Conservation (phyloP, 2,113 vertebrate species). For the Mustela lutreola region DNA sequence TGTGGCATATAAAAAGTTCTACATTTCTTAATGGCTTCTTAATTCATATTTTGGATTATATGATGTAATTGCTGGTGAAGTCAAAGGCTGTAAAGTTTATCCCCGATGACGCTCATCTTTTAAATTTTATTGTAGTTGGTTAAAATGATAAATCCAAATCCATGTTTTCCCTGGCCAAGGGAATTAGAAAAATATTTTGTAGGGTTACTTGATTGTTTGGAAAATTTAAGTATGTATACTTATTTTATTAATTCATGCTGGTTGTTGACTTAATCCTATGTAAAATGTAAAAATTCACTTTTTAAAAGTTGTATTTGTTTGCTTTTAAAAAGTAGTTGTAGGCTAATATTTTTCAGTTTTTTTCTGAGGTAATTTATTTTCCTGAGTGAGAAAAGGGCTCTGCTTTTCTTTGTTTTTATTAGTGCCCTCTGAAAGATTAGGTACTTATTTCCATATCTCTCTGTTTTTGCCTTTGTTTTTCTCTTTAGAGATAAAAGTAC, state of each 20-base stretch:
- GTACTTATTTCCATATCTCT: background rate
- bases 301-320: conserved; percentile 35
- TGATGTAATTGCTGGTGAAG: conserved; percentile 43
- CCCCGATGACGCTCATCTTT: conserved; percentile 43
- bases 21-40: conserved; percentile 9
- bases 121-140: conserved; percentile 34
- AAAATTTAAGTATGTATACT: conserved; percentile 20
- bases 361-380: conserved; percentile 46
- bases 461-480: conserved; percentile 44
- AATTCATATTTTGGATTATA: conserved; percentile 64
- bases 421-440: conserved; percentile 7
- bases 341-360: background rate
- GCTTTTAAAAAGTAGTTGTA: conserved; percentile 15
- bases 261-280: background rate
- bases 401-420: conserved; percentile 38
- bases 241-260: conserved; percentile 61
- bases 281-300: conserved; percentile 13
- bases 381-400: background rate
- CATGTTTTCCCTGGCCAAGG: conserved; percentile 16
- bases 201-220: conserved; percentile 27
- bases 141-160: conserved; percentile 67
- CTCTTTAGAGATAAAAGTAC: conserved; percentile 3
- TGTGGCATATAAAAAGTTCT: conserved; percentile 25
- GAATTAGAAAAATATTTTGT: conserved; percentile 41
- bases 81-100: background rate